Evolutionary conservation across 2,113 vertebrate genomes (phyloP).

Genomic region (Delphinapterus leucas): DNA sequence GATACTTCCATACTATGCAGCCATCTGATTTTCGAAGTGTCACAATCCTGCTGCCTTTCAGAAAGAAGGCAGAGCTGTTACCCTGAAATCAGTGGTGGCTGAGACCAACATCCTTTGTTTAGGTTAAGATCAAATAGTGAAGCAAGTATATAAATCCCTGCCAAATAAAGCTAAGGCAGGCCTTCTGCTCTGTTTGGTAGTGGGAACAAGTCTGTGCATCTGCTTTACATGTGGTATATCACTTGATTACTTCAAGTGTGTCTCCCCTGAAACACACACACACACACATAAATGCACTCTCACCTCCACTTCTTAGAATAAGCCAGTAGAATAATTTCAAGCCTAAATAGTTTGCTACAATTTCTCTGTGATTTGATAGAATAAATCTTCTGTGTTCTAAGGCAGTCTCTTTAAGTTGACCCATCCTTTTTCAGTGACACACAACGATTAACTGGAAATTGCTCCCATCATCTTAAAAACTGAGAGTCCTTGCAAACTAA

Average conservation of each 20-base stretch:
- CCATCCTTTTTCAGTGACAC: not conserved
- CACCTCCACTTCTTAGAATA: not conserved
- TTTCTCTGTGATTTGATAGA: not conserved
- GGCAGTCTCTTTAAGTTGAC: not conserved
- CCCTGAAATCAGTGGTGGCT: slow-evolving; percentile 61
- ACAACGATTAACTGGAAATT: slow-evolving; percentile 48
- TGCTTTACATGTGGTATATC: slow-evolving; percentile 70
- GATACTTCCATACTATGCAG: slow-evolving; percentile 46
- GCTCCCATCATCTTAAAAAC: slow-evolving; percentile 41
- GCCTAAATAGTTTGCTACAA: not conserved
- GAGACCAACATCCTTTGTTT: slow-evolving; percentile 69
- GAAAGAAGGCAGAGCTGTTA: slow-evolving; percentile 67
- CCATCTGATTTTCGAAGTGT: slow-evolving; percentile 59
- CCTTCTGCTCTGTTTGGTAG: slow-evolving; percentile 60
- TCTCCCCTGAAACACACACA: not conserved
- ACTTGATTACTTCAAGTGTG: slow-evolving; percentile 58
- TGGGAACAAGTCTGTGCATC: slow-evolving; percentile 44
- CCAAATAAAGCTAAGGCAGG: slow-evolving; percentile 67
- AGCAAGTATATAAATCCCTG: slow-evolving; percentile 72
- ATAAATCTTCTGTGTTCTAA: not conserved
- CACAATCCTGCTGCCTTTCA: slow-evolving; percentile 50
- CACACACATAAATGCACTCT: no score
- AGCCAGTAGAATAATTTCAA: not conserved
- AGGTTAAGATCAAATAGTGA: slow-evolving; percentile 67
- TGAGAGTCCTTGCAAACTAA: not conserved